Percentiles rank a stretch among this genome's conserved stretches.
phyloP scores from a whole-genome alignment of 2,797 vertebrate genomes.

The Trichosurus vulpecula region DNA sequence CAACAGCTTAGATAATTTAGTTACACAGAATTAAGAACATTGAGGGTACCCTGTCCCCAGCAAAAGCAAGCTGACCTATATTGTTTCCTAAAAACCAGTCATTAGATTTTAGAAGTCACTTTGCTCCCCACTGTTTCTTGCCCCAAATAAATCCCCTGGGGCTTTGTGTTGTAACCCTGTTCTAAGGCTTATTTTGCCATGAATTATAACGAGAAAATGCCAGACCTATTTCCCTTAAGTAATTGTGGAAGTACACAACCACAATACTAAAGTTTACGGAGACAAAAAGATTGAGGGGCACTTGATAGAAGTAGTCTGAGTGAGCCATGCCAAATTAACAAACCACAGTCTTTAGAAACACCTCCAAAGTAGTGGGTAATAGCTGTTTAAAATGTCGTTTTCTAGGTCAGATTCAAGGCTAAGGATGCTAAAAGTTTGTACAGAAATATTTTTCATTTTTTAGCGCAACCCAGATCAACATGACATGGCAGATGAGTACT shows the following conservation, averaged over 20 bases:
- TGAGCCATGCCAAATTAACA: not conserved
- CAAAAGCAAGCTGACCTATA: not conserved
- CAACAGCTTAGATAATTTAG: conserved; percentile 79
- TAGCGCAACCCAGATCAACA: not conserved
- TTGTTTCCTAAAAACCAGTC: conserved; percentile 18
- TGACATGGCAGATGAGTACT: not conserved
- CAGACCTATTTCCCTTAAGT: conserved; percentile 38
- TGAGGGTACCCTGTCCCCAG: conserved; percentile 43
- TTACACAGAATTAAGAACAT: conserved; percentile 71
- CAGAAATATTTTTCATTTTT: not conserved
- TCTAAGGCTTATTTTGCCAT: conserved; percentile 5
- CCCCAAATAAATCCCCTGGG: not conserved
- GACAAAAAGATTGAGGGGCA: not conserved
- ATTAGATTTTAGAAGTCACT: conserved; percentile 48
- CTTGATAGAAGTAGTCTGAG: not conserved
- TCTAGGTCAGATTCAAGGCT: not conserved
- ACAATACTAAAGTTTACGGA: not conserved
- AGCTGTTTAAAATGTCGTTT: conserved; percentile 23
- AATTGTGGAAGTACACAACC: not conserved
- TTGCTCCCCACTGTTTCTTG: not conserved
- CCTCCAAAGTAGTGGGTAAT: not conserved
- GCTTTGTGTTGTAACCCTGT: conserved; percentile 19
- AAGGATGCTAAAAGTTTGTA: not conserved
- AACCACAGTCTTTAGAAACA: conserved; percentile 31
- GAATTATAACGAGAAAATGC: conserved; percentile 57